Conservation (phyloP, 2,888 invertebrate genomes). For the Drosophila fungiperda region DNA sequence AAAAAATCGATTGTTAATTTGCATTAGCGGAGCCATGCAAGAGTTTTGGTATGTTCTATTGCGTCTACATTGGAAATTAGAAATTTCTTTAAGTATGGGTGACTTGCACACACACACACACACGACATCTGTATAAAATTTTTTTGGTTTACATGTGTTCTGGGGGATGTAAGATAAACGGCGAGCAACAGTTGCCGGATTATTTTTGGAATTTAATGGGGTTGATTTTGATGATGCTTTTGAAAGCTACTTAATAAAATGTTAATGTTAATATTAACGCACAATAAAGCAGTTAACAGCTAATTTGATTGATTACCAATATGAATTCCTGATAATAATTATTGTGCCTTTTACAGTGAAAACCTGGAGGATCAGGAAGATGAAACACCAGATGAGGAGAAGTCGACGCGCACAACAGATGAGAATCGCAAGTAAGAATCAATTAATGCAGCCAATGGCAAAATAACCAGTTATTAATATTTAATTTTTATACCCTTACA, state of each 20-base stretch:
- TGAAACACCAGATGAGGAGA: constrained; percentile 89
- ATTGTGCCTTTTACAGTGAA: constrained; percentile 61
- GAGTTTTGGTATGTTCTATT: constrained; percentile 64
- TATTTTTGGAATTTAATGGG: constrained; percentile 35
- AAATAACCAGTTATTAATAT: constrained; percentile 3
- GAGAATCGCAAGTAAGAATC: constrained; percentile 89
- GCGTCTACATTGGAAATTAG: constrained; percentile 38
- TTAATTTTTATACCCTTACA: constrained; percentile 4
- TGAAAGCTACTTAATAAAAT: not conserved
- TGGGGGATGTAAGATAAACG: constrained; percentile 26
- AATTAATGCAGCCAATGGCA: not conserved
- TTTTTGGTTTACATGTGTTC: constrained; percentile 25
- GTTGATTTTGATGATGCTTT: constrained; percentile 36
- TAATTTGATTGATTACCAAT: not conserved
- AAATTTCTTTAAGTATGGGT: constrained; percentile 29
- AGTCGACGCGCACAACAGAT: constrained; percentile 88
- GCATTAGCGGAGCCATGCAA: constrained; percentile 38
- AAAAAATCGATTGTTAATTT: not conserved
- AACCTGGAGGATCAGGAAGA: constrained; percentile 87
- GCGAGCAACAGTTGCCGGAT: constrained; percentile 69
- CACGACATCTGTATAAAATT: constrained; percentile 5
- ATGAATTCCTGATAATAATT: not conserved
- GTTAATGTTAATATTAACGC: not conserved
- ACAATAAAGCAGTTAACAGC: not conserved
- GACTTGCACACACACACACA: constrained; percentile 16